phyloP scores from a whole-genome alignment of 2,797 vertebrate genomes.

The Brachymystax lenok region DNA sequence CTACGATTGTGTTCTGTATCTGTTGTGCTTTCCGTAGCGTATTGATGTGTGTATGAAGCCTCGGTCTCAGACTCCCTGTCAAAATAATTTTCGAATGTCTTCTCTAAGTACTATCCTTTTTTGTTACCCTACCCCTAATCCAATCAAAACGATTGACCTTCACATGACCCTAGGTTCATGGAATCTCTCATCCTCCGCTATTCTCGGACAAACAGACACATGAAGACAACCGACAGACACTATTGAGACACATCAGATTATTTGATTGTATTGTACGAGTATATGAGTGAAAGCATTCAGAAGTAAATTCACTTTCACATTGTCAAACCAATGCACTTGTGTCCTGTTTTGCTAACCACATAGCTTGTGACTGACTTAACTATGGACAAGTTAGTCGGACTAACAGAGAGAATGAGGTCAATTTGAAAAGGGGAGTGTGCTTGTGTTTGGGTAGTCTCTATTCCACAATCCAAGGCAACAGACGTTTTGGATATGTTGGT shows the following conservation, averaged over 20 bases:
- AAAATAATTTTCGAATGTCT: no score
- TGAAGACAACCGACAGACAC: no score
- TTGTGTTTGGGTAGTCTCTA: constrained; percentile 43
- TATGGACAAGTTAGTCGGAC: constrained; percentile 31
- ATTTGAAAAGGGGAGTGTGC: constrained; percentile 14
- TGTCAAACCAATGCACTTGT: background rate
- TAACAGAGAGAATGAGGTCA: constrained; percentile 4
- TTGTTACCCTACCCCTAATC: no score
- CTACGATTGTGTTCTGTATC: background rate
- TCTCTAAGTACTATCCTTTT: no score
- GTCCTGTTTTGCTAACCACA: constrained; percentile 17
- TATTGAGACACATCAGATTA: background rate
- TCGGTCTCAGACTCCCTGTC: no score
- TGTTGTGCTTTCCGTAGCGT: no score
- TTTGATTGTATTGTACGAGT: background rate
- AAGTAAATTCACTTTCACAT: background rate
- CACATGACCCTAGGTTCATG: no score
- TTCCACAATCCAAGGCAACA: constrained; percentile 68
- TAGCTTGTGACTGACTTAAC: constrained; percentile 20
- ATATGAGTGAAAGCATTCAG: background rate
- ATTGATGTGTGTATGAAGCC: no score
- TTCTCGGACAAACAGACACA: no score
- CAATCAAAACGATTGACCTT: no score
- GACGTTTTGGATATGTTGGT: constrained; percentile 58
- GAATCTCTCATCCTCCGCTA: no score